Percentiles rank a stretch among this genome's conserved stretches.
Evolutionary conservation across 2,888 invertebrate genomes (phyloP).

Genomic region (Ormyrus pomaceus): DNA sequence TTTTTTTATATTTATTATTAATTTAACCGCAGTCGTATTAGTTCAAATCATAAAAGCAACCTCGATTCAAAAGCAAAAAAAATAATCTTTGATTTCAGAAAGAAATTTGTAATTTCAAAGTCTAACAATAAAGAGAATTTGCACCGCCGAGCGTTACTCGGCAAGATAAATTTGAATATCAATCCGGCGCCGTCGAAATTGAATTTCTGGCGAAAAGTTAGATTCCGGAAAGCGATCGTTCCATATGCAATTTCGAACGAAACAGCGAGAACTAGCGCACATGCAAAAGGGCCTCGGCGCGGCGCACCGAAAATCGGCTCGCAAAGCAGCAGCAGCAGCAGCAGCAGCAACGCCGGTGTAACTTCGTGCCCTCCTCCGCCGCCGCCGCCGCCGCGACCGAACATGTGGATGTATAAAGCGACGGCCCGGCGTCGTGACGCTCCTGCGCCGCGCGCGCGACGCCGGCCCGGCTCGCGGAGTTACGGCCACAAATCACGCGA

Average conservation of each 20-base stretch:
- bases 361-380: neutral
- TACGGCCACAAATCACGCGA: conserved; percentile 75
- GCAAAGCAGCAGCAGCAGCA: neutral
- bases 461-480: conserved; percentile 68
- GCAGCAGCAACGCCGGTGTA: neutral
- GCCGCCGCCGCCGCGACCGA: neutral
- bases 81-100: no score
- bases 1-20: no score
- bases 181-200: no score
- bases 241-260: conserved; percentile 8
- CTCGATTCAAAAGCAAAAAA: no score
- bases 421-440: conserved; percentile 72
- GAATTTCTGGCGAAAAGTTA: no score
- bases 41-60: no score
- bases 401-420: conserved; percentile 61
- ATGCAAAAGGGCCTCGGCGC: conserved; percentile 7
- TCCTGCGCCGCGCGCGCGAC: conserved; percentile 55
- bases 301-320: neutral
- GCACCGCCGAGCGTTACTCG: no score
- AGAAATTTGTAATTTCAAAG: no score
- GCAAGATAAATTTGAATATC: no score
- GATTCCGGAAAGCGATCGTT: neutral
- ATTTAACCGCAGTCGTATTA: no score
- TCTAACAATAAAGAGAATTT: no score
- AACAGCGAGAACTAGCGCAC: neutral